Evolutionary conservation across 2,888 invertebrate genomes (phyloP).

Genomic region (Rhorus exstirpatorius): DNA sequence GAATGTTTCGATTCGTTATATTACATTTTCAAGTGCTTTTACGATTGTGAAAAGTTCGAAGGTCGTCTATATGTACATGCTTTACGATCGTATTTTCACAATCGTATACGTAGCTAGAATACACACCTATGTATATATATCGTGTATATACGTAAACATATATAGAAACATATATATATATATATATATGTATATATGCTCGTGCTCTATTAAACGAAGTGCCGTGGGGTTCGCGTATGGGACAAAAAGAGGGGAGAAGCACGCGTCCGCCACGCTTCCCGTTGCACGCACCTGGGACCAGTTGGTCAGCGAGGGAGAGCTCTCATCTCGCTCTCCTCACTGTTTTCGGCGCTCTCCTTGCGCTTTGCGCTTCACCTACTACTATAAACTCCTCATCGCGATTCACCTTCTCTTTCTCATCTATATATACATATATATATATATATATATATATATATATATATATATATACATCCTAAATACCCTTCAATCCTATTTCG

Average conservation of each 20-base stretch:
- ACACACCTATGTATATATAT: neutral
- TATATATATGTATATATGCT: conserved; percentile 2
- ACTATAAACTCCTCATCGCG: conserved; percentile 61
- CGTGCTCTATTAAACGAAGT: conserved; percentile 54
- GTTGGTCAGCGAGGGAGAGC: conserved; percentile 82
- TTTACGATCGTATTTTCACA: conserved; percentile 3
- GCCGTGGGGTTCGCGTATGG: conserved; percentile 54
- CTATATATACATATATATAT: conserved; percentile 10
- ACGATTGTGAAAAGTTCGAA: neutral
- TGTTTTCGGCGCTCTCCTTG: conserved; percentile 47
- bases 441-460: too few species aligned
- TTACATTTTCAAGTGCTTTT: neutral
- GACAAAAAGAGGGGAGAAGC: conserved; percentile 81
- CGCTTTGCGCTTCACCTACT: conserved; percentile 67
- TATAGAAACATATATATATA: conserved; percentile 6
- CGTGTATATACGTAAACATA: neutral
- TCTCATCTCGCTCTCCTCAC: neutral
- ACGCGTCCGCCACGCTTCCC: conserved; percentile 83
- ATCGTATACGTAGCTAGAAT: conserved; percentile 3
- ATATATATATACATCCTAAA: too few species aligned
- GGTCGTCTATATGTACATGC: neutral
- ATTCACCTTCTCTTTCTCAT: conserved; percentile 33
- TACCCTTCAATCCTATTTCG: conserved; percentile 1
- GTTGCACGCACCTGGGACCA: conserved; percentile 83
- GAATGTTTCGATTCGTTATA: neutral